Evolutionary conservation across 2,888 invertebrate genomes (phyloP), one percentile per base, ranked within the genome.

Genomic region (Ormyrus labotus): DNA sequence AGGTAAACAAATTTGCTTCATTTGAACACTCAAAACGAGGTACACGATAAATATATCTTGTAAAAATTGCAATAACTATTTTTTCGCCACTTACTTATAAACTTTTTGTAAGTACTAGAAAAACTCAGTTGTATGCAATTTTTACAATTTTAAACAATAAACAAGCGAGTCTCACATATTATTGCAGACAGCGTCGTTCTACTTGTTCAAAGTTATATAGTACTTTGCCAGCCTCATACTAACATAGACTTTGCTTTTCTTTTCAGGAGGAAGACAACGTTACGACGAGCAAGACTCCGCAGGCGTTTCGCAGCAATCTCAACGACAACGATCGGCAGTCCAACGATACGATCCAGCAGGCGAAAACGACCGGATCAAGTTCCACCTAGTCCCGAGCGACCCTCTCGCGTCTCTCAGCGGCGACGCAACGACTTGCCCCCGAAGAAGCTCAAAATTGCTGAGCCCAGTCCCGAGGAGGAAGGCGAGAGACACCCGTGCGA

Each of bases 171-270:
- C 34, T 34, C 34, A 34, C 34, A 34, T 34, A 34, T 34, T 34
- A 3, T 34, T 34, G 34, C 34, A 34, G 34, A 34, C 34, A 34
- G 5, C 11, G 3, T 51, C 51, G 51, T n/a, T 53, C 51, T 13
- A 47, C 72, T 45, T 45, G 11, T 19, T 51, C 0, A 63, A 72
- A n/a, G 6, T 11, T 34, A 7, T 7, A 7, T 2, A 53, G 61
- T 5, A 6, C 34, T 4, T 34, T 34, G 5, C 6, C 45, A 53
- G 11, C 58, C 13, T 13, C 19, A 13, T 34, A 78, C 61, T 78
- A 78, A 78, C 74, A 58, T 67, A 0, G 6, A 34, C 51, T 5
- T 78, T 57, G 13, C 55, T 77, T 75, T 80, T 75, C 19, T 74
- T 80, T 80, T 70, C 80, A 80, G 80, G 57, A 19, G 13, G 48